Percentiles rank a stretch among this genome's conserved stretches.
These are phyloP conservation scores for Anagyrus pseudococci DNA, from an alignment of 2,888 invertebrate genomes.

Conservation along the genomic window DNA sequence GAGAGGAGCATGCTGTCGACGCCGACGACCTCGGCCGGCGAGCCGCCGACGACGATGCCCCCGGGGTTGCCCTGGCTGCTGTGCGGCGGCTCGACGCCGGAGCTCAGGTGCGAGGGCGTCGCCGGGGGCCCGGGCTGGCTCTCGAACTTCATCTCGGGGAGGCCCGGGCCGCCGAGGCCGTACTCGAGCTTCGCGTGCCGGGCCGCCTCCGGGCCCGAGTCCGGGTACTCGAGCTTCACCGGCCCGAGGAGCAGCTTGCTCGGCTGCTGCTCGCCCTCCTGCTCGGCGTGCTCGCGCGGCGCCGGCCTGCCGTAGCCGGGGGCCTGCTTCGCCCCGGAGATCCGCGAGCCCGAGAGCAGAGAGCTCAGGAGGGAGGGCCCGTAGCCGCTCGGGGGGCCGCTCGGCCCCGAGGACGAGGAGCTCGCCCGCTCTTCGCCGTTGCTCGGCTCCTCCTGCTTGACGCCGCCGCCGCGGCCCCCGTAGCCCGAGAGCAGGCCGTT, in stretches of 20 bases:
- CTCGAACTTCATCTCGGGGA: slow-evolving; percentile 58
- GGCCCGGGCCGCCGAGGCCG: slow-evolving; percentile 32
- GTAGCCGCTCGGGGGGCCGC: slow-evolving; percentile 22
- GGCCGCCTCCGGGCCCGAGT: slow-evolving; percentile 33
- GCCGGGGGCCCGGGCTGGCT: slow-evolving; percentile 53
- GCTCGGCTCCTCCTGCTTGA: slow-evolving; percentile 50
- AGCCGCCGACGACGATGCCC: slow-evolving; percentile 51
- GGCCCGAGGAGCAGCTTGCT: slow-evolving; percentile 34
- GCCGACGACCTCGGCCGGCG: slow-evolving; percentile 55
- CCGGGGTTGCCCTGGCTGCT: slow-evolving; percentile 56
- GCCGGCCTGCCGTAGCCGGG: slow-evolving; percentile 24
- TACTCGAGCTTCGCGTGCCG: slow-evolving; percentile 49
- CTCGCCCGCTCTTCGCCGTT: slow-evolving; percentile 25
- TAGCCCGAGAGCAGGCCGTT: slow-evolving; percentile 48
- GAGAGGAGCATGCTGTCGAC: slow-evolving; percentile 56
- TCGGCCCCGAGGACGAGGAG: slow-evolving; percentile 25
- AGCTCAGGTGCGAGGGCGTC: slow-evolving; percentile 52
- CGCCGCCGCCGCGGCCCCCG: slow-evolving; percentile 41
- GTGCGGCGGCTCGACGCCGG: slow-evolving; percentile 57
- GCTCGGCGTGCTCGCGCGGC: slow-evolving; percentile 23
- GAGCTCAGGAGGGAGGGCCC: slow-evolving; percentile 46
- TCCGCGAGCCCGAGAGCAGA: slow-evolving; percentile 48
- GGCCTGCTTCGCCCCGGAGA: slow-evolving; percentile 38
- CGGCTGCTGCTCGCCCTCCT: not conserved
- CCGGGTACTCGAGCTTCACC: slow-evolving; percentile 46